phyloP scores from a whole-genome alignment of 2,888 invertebrate species.

The Amitus sp. region DNA sequence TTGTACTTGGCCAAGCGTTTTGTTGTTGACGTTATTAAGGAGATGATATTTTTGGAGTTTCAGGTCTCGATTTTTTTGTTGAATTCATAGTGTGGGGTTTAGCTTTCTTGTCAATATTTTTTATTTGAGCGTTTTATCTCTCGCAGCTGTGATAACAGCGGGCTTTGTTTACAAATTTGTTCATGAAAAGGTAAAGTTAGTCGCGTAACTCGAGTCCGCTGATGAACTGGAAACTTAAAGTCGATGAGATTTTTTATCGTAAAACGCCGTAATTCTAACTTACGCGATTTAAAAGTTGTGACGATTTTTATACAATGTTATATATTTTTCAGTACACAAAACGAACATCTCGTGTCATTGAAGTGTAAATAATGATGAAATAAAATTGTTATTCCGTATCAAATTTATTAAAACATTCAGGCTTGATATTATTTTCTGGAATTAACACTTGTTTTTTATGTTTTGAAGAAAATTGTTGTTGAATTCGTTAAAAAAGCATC shows the following conservation, averaged over 20 bases:
- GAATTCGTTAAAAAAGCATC: no score
- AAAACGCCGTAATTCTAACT: background rate
- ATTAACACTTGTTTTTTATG: no score
- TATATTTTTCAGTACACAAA: background rate
- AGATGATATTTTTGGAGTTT: background rate
- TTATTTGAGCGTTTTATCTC: background rate
- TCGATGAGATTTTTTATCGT: background rate
- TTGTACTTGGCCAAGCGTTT: background rate
- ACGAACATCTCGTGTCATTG: no score
- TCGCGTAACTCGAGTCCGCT: no score
- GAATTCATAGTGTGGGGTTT: background rate
- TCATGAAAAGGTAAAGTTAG: background rate
- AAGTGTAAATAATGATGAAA: background rate
- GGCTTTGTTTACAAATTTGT: background rate
- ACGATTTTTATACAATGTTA: slow-evolving; percentile 6
- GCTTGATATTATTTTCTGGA: no score
- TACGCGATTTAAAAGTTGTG: background rate
- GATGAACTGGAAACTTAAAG: background rate
- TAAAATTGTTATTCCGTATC: background rate
- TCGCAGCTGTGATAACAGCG: background rate
- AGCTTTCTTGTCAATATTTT: background rate
- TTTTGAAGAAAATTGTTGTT: no score
- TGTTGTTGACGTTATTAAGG: background rate
- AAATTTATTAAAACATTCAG: no score
- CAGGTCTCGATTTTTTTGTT: background rate